Conservation (phyloP, 2,113 vertebrate genomes). For the Mola mola region DNA sequence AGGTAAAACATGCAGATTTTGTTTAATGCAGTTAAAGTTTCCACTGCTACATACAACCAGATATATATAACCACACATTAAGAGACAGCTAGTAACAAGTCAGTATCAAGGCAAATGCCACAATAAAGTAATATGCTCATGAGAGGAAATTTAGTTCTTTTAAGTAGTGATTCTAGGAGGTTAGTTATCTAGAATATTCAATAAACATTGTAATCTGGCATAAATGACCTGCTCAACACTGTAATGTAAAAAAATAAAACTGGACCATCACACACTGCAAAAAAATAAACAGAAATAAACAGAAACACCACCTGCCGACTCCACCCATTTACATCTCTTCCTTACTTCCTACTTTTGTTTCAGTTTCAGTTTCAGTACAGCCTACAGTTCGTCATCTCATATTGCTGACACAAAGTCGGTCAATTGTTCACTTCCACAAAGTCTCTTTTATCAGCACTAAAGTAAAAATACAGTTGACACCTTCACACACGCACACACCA, state of each 20-base stretch:
- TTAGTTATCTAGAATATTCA: too few relatives aligned
- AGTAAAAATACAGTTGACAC: constrained; percentile 8
- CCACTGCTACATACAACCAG: too few relatives aligned
- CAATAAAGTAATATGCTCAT: too few relatives aligned
- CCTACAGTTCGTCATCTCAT: constrained; percentile 14
- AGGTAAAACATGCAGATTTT: too few relatives aligned
- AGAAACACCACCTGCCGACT: rapidly evolving
- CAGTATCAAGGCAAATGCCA: too few relatives aligned
- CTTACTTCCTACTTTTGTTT: background rate
- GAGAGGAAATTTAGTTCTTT: too few relatives aligned
- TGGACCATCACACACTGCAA: background rate
- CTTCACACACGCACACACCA: background rate
- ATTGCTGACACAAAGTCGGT: constrained; percentile 23
- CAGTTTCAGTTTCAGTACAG: constrained; percentile 5
- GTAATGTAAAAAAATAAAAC: background rate
- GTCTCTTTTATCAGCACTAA: background rate
- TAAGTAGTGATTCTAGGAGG: too few relatives aligned
- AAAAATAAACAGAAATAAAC: background rate
- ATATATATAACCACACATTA: too few relatives aligned
- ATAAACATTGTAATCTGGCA: too few relatives aligned
- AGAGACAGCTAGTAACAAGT: too few relatives aligned
- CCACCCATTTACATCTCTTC: background rate
- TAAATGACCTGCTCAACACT: too few relatives aligned
- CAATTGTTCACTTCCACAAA: background rate
- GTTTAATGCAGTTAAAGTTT: too few relatives aligned